Evolutionary conservation across 2,888 invertebrate species (phyloP).

Genomic region (Aradus depressus): DNA sequence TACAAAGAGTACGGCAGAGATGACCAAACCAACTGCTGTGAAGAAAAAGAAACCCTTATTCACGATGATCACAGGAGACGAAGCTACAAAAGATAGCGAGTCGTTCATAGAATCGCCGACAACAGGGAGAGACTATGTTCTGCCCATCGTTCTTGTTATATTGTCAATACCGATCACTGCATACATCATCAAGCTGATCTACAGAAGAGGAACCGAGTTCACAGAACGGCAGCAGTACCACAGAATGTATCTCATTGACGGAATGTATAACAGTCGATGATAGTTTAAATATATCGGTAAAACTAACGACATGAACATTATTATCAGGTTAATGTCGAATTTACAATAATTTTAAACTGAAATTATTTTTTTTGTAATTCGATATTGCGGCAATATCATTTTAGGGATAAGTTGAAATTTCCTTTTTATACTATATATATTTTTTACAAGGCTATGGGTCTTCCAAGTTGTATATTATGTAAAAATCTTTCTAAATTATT

Average conservation of each 20-base stretch:
- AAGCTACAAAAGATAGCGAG: constrained; percentile 19
- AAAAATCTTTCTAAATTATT: no score
- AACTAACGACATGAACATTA: no score
- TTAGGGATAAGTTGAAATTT: no score
- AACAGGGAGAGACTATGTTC: constrained; percentile 46
- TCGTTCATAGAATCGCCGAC: constrained; percentile 28
- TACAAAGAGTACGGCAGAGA: background rate
- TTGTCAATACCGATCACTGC: constrained; percentile 63
- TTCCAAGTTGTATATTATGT: no score
- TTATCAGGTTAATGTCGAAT: no score
- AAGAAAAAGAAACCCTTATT: constrained; percentile 19
- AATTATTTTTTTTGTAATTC: no score
- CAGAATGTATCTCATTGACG: constrained; percentile 78
- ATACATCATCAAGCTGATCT: constrained; percentile 51
- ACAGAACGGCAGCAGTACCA: constrained; percentile 79
- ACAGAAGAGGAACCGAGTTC: constrained; percentile 63
- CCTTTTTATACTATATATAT: no score
- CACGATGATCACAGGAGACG: constrained; percentile 23
- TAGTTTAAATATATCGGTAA: no score
- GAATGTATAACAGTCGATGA: constrained; percentile 70
- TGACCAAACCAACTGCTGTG: background rate
- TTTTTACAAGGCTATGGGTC: no score
- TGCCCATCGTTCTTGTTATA: constrained; percentile 62
- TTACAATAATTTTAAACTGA: no score
- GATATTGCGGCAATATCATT: no score